Base-by-base conservation (phyloP, 2,113 vertebrate species). In the Balaeniceps rex region DNA sequence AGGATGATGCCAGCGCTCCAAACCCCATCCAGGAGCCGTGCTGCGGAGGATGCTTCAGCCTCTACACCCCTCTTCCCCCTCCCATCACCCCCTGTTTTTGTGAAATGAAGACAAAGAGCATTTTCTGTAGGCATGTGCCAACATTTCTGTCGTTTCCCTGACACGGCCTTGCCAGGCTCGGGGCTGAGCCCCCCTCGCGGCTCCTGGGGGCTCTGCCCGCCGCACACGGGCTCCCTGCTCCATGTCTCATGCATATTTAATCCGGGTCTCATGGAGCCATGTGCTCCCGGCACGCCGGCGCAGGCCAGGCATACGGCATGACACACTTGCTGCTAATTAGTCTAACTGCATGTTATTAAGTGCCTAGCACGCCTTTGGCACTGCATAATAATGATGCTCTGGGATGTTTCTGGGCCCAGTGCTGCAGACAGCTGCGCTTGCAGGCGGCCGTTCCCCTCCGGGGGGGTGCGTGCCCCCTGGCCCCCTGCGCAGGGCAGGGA, bases 31-130 rank as follows among this genome's bases (percentile, higher is more conserved):
- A 34, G 46, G 70, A 31, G 66, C 74, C 0, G 7, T 5, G 77
- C 63, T 14, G 24, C 13, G 22, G 11, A 40, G 61, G 77, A 14
- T 26, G 61, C 24, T 11, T 11, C 57, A 60, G 24, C n/a, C 68
- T 4, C 4, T 14, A 2, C 5, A 5, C 14, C 6, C 3, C 26
- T 5, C n/a, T 38, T 14, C 15, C 24, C 11, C 16, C 17, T 9
- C 5, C 9, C 15, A 1, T 6, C 17, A 0, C 31, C 83, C 14
- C 47, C 38, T 3, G 2, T 3, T 61, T 22, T 7, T 42, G 52
- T 13, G 44, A 7, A 15, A 19, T 0, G 7, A 4, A 21, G 64
- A 11, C 47, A 11, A 63, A 54, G 18, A n/a, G 74, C 2, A 3
- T 10, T 74, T 49, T 49, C 75, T 8, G 28, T 25, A 8, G 66